These are phyloP conservation scores for Atopsyche davidsoni DNA, from an alignment of 1,140 invertebrate species.

Conservation along the genomic window DNA sequence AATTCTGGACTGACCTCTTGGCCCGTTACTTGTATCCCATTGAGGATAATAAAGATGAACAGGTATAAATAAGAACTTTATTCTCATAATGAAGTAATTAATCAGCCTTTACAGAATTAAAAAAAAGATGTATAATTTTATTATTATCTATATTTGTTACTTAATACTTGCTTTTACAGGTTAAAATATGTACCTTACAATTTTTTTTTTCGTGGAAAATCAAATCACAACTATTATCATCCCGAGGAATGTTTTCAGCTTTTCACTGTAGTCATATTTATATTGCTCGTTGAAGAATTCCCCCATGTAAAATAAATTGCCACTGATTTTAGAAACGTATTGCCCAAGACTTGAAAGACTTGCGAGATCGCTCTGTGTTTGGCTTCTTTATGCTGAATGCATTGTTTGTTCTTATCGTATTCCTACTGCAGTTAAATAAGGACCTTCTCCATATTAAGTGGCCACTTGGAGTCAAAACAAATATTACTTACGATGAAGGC, in stretches of 20 bases:
- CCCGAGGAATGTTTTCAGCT: no score
- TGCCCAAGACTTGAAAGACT: constrained; percentile 82
- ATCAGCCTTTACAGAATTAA: no score
- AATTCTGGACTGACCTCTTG: constrained; percentile 92
- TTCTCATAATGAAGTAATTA: no score
- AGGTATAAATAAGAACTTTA: no score
- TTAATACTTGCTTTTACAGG: no score
- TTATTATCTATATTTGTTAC: background rate
- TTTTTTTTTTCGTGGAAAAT: no score
- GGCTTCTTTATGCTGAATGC: constrained; percentile 98
- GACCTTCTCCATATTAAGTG: constrained; percentile 88
- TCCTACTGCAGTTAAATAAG: constrained; percentile 95
- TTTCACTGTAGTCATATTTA: no score
- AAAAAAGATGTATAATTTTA: constrained; percentile 85
- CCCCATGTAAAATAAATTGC: no score
- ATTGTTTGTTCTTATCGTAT: constrained; percentile 95
- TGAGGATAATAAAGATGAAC: constrained; percentile 84
- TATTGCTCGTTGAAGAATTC: no score
- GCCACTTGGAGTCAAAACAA: constrained; percentile 89
- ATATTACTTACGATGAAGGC: constrained; percentile 83
- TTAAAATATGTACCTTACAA: no score
- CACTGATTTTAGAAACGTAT: constrained; percentile 73
- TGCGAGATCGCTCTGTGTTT: constrained; percentile 90
- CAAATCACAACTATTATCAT: no score
- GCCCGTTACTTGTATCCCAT: constrained; percentile 92